Conservation (phyloP, 92 coral and sea anemone genomes). For the Porites lobata region DNA sequence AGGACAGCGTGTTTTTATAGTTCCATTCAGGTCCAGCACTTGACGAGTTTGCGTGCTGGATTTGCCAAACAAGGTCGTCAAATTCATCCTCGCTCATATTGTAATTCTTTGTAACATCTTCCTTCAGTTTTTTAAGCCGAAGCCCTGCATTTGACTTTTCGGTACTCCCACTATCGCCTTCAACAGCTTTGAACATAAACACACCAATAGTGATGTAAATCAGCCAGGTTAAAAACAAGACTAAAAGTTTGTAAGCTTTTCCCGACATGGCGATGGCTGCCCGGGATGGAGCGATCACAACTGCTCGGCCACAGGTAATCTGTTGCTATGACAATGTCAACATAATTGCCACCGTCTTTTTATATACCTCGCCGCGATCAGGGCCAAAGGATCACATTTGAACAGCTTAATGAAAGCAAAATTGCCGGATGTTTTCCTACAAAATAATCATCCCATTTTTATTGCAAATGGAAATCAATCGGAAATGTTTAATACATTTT, state of each 20-base stretch:
- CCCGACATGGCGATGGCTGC: not conserved
- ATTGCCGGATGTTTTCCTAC: too few relatives aligned
- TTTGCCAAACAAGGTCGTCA: conserved; percentile 31
- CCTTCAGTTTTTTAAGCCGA: conserved; percentile 9
- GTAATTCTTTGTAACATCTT: conserved; percentile 15
- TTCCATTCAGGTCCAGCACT: conserved; percentile 48
- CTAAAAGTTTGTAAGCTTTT: conserved; percentile 1
- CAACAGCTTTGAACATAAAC: conserved; percentile 47
- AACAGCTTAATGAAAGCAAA: too few relatives aligned
- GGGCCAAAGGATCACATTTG: too few relatives aligned
- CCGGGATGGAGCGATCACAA: too few relatives aligned
- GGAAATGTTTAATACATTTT: too few relatives aligned
- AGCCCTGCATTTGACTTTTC: not conserved
- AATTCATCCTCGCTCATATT: conserved; percentile 45
- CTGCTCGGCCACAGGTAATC: too few relatives aligned
- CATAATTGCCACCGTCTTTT: too few relatives aligned
- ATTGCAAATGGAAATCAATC: too few relatives aligned
- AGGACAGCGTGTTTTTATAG: conserved; percentile 15
- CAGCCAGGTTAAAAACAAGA: conserved; percentile 8
- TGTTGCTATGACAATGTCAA: too few relatives aligned
- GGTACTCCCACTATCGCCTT: conserved; percentile 13
- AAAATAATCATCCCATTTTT: too few relatives aligned
- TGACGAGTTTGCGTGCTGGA: conserved; percentile 28
- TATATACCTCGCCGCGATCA: too few relatives aligned
- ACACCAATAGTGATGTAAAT: conserved; percentile 22